Evolutionary conservation across 1,140 invertebrate species (phyloP).

Genomic region (Scaptodrosophila lebanonensis): DNA sequence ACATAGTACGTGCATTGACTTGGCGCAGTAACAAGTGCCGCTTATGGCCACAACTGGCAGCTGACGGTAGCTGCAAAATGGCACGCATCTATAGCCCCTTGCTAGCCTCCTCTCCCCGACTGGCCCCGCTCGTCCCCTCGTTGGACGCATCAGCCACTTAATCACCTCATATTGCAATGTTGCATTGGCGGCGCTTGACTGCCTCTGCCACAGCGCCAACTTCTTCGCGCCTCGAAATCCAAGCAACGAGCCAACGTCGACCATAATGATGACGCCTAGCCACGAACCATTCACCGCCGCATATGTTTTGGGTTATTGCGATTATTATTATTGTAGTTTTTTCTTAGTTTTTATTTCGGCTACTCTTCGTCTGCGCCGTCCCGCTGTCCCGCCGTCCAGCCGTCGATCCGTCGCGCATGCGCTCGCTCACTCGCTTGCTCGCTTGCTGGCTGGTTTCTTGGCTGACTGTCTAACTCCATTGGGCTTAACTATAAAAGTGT

Average conservation of each 20-base stretch:
- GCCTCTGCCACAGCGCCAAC: no score
- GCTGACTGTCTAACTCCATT: no score
- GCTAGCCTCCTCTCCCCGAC: neutral
- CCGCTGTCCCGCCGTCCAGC: slow-evolving; percentile 38
- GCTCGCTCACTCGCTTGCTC: slow-evolving; percentile 38
- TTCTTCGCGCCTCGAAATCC: slow-evolving; percentile 60
- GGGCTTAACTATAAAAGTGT: slow-evolving; percentile 72
- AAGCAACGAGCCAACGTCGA: slow-evolving; percentile 15
- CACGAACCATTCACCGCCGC: slow-evolving; percentile 60
- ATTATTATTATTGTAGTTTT: slow-evolving; percentile 58
- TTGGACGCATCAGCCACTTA: neutral
- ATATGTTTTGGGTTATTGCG: slow-evolving; percentile 61
- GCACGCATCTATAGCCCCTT: slow-evolving; percentile 60
- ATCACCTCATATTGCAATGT: slow-evolving; percentile 44
- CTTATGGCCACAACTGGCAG: slow-evolving; percentile 21
- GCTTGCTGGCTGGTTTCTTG: neutral
- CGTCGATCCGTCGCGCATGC: slow-evolving; percentile 37
- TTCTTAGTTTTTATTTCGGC: slow-evolving; percentile 18
- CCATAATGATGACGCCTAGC: slow-evolving; percentile 9
- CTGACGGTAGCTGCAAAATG: slow-evolving; percentile 67
- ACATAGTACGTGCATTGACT: slow-evolving; percentile 53
- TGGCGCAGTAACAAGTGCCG: slow-evolving; percentile 24
- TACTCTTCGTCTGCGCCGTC: slow-evolving; percentile 38
- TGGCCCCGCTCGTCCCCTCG: neutral
- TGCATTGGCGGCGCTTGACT: slow-evolving; percentile 67